phyloP scores from a whole-genome alignment of 2,113 vertebrate species.

The Pedionomus torquatus region DNA sequence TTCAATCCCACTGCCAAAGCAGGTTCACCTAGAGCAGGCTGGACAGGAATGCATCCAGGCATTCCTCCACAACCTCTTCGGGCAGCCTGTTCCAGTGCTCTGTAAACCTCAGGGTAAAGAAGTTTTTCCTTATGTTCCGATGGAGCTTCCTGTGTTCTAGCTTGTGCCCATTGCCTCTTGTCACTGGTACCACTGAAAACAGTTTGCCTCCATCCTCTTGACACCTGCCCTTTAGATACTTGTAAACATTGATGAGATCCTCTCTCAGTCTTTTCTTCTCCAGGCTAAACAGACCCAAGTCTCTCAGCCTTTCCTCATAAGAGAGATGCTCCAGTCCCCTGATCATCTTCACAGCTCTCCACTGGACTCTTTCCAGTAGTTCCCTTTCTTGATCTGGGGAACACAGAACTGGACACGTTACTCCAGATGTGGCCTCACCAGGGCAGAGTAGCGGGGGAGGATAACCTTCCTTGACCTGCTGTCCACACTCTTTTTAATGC shows the following conservation, averaged over 20 bases:
- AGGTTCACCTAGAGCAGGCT: background rate
- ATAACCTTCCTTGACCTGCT: background rate
- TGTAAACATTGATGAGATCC: background rate
- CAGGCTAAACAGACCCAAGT: background rate
- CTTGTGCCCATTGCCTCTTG: background rate
- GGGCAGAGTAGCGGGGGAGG: background rate
- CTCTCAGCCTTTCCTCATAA: background rate
- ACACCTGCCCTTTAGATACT: background rate
- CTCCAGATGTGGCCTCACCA: background rate
- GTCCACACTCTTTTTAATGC: background rate
- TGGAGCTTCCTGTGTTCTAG: background rate
- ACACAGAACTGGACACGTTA: background rate
- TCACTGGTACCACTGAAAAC: background rate
- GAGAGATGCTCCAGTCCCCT: no score
- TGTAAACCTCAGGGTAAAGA: background rate
- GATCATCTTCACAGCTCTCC: background rate
- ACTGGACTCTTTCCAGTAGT: background rate
- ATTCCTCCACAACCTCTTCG: background rate
- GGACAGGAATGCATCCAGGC: background rate
- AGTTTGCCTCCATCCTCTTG: background rate
- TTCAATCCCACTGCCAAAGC: background rate
- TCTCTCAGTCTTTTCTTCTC: background rate
- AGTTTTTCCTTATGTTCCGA: background rate
- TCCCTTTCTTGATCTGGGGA: background rate
- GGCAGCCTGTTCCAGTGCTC: background rate